phyloP scores from a whole-genome alignment of 2,113 vertebrate genomes.

The Chrysemys picta region DNA sequence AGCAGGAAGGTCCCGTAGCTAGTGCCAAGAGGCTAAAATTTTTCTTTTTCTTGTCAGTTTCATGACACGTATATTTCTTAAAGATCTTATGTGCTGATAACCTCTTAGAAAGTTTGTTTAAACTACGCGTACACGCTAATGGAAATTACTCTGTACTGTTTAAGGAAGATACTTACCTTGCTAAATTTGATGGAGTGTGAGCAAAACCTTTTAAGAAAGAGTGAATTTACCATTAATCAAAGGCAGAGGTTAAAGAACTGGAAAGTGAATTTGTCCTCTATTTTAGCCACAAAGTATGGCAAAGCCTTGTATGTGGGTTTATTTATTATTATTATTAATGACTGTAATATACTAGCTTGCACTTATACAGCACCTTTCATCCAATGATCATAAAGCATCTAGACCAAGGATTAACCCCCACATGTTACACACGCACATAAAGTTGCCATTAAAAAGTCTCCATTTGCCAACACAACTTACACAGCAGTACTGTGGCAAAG shows the following conservation, averaged over 20 bases:
- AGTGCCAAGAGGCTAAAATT: background rate
- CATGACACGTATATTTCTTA: background rate
- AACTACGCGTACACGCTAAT: background rate
- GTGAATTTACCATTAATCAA: background rate
- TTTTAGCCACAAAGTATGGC: background rate
- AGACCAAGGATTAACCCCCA: background rate
- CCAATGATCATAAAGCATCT: background rate
- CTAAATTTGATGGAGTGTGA: background rate
- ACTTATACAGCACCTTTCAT: background rate
- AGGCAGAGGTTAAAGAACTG: background rate
- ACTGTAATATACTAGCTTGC: background rate
- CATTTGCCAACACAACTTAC: background rate
- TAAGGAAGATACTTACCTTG: background rate
- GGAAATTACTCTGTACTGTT: background rate
- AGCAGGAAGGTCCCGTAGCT: background rate
- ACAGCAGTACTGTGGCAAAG: background rate
- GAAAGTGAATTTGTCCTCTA: slow-evolving; percentile 6
- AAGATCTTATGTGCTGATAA: background rate
- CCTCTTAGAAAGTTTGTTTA: background rate
- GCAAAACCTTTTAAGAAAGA: background rate
- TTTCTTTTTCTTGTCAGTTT: background rate
- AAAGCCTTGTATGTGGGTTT: background rate
- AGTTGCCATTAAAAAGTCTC: background rate
- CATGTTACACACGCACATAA: background rate
- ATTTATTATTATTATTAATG: slow-evolving; percentile 21